Conservation (phyloP, 2,888 invertebrate genomes). For the Germaria angustata region DNA sequence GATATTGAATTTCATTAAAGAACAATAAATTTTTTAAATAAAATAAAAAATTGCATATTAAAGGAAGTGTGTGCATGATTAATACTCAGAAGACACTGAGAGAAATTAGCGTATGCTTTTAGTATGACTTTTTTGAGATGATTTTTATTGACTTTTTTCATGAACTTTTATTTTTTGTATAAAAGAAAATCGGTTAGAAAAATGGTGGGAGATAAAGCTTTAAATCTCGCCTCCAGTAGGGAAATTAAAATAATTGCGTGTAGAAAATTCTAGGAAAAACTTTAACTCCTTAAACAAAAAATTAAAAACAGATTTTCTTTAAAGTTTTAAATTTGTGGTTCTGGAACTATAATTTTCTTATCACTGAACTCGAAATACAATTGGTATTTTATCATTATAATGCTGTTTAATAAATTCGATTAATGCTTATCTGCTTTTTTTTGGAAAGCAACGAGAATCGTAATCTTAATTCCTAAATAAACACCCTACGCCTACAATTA, state of each 20-base stretch:
- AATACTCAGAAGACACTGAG: conserved; percentile 18
- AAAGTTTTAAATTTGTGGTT: no score
- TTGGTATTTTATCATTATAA: conserved; percentile 12
- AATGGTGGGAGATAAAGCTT: no score
- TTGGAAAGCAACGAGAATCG: conserved; percentile 2
- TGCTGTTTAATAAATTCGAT: conserved; percentile 25
- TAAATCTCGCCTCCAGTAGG: no score
- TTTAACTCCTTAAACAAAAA: no score
- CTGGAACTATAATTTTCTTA: no score
- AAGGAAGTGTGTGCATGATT: conserved; percentile 53
- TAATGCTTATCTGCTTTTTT: conserved; percentile 19
- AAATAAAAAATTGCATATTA: conserved; percentile 17
- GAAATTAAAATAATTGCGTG: no score
- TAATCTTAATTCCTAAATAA: conserved; percentile 58
- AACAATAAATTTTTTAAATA: conserved; percentile 40
- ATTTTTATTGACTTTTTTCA: no score
- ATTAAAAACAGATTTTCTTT: no score
- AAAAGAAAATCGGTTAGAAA: no score
- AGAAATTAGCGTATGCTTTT: neutral
- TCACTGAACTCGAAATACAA: neutral
- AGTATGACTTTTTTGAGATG: no score
- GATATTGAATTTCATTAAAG: conserved; percentile 60
- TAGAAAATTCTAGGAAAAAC: no score
- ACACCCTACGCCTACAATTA: conserved; percentile 63
- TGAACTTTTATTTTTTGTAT: no score